Conservation (phyloP, 2,888 invertebrate species). For the Cancer borealis region DNA sequence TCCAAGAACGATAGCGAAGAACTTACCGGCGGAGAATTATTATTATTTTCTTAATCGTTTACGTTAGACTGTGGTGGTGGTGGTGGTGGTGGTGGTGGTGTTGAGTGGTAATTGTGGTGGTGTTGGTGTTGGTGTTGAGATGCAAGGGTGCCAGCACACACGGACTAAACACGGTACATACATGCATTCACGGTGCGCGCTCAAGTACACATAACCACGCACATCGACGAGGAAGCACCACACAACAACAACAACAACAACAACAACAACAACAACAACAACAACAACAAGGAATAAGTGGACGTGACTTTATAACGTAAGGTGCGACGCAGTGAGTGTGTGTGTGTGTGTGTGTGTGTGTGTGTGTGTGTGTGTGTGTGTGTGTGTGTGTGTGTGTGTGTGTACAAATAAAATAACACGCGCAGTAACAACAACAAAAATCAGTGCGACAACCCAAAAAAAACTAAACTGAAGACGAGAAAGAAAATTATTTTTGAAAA, state of each 20-base stretch:
- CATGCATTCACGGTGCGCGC: background rate
- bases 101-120: background rate
- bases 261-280: background rate
- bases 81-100: background rate
- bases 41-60: background rate
- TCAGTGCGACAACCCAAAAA: background rate
- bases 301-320: conserved; percentile 7
- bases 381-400: conserved; percentile 54
- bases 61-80: conserved; percentile 5
- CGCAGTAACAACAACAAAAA: background rate
- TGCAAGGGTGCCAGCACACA: background rate
- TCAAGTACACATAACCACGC: background rate
- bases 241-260: background rate
- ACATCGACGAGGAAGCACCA: background rate
- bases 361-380: conserved; percentile 54
- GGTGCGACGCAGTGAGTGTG: background rate
- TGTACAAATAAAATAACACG: background rate
- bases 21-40: background rate
- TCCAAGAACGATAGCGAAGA: background rate
- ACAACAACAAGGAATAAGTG: background rate
- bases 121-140: background rate
- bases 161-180: background rate
- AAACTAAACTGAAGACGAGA: background rate
- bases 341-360: conserved; percentile 37
- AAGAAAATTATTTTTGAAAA: background rate